A percentile compares a stretch with the other conserved stretches of the same genome.
Conservation (phyloP, 2,797 vertebrate genomes). For the Thaleichthys pacificus region DNA sequence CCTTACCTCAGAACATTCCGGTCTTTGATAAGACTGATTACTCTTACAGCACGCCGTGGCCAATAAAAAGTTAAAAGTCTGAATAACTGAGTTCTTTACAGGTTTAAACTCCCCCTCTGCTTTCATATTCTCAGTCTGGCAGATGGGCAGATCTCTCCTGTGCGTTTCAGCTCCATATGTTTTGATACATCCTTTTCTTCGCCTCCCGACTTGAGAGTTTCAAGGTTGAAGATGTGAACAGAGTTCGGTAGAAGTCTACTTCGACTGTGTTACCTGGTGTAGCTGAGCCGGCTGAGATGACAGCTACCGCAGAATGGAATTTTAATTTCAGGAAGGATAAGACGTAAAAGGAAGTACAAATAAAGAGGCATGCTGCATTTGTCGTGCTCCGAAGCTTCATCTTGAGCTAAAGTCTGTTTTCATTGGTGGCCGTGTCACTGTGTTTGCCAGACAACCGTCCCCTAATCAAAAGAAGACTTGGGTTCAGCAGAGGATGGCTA, state of each 20-base stretch:
- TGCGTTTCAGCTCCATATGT: background rate
- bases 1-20: too few species aligned
- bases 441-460: constrained; percentile 30
- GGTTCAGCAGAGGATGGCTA: constrained; percentile 35
- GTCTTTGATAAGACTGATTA: too few species aligned
- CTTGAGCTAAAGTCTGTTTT: background rate
- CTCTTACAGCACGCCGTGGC: background rate
- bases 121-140: background rate
- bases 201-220: background rate
- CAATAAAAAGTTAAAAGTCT: background rate
- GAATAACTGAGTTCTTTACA: background rate
- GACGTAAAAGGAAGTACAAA: background rate
- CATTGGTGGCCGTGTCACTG: background rate
- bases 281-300: background rate
- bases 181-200: background rate
- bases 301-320: background rate
- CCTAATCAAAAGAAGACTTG: constrained; percentile 42
- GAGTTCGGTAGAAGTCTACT: background rate
- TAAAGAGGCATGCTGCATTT: background rate
- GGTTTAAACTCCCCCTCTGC: background rate
- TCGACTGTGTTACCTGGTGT: background rate
- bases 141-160: background rate
- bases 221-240: background rate
- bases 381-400: background rate
- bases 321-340: background rate